Conservation (phyloP, 2,797 vertebrate genomes). For the Enteromius afrohamiltoni region DNA sequence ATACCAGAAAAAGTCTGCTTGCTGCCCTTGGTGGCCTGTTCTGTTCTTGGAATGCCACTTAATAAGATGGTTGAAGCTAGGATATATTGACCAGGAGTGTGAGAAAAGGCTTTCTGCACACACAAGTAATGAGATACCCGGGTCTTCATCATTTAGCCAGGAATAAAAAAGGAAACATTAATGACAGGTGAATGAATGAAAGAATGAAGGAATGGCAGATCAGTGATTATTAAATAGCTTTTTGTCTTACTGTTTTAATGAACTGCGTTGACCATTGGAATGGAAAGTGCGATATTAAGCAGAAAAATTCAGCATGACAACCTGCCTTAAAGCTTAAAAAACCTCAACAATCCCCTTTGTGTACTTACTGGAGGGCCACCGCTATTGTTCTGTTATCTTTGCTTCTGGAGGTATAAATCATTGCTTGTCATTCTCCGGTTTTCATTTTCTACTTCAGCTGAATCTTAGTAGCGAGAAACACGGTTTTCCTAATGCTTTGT, state of each 20-base stretch:
- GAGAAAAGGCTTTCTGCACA: slow-evolving; percentile 19
- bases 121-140: slow-evolving; percentile 30
- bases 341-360: slow-evolving; percentile 67
- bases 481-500: slow-evolving; percentile 69
- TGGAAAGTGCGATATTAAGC: slow-evolving; percentile 48
- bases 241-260: slow-evolving; percentile 9
- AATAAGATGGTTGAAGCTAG: slow-evolving; percentile 73
- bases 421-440: slow-evolving; percentile 61
- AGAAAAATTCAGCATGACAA: slow-evolving; percentile 42
- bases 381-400: slow-evolving; percentile 74
- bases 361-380: slow-evolving; percentile 61
- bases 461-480: slow-evolving; percentile 64
- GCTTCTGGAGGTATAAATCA: slow-evolving; percentile 74
- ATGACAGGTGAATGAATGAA: background rate
- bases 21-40: slow-evolving; percentile 66
- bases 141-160: slow-evolving; percentile 29
- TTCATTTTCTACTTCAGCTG: slow-evolving; percentile 55
- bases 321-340: slow-evolving; percentile 24
- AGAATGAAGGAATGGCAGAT: slow-evolving; percentile 11
- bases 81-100: slow-evolving; percentile 68
- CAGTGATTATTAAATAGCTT: background rate
- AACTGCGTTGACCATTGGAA: slow-evolving; percentile 32
- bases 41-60: slow-evolving; percentile 59
- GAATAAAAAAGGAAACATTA: background rate
- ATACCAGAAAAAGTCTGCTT: slow-evolving; percentile 67